These are phyloP conservation scores for Pararge aegeria DNA, from an alignment of 1,140 invertebrate genomes.

Conservation along the genomic window DNA sequence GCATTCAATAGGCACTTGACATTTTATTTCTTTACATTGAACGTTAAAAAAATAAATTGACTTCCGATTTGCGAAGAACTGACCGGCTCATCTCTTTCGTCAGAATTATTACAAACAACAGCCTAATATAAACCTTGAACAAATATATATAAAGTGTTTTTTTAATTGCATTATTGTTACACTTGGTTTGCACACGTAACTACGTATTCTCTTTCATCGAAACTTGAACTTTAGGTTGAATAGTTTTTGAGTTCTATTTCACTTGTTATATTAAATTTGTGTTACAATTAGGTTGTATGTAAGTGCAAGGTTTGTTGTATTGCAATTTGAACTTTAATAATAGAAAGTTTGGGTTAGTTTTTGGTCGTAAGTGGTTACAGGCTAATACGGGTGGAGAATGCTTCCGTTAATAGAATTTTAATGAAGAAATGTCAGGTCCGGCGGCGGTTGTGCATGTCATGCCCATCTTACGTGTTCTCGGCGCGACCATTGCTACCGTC, in stretches of 20 bases:
- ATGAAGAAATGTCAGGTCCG: slow-evolving; percentile 72
- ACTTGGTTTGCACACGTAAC: not conserved
- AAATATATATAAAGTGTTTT: slow-evolving; percentile 9
- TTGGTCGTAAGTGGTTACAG: slow-evolving; percentile 28
- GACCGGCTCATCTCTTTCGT: slow-evolving; percentile 18
- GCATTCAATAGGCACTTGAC: too few relatives aligned
- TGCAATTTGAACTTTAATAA: slow-evolving; percentile 13
- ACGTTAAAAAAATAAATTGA: slow-evolving; percentile 51
- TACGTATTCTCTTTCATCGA: not conserved
- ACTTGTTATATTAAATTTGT: not conserved
- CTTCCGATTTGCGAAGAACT: slow-evolving; percentile 48
- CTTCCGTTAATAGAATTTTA: slow-evolving; percentile 78
- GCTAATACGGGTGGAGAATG: slow-evolving; percentile 57
- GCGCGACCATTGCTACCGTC: slow-evolving; percentile 48
- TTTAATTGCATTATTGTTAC: slow-evolving; percentile 8
- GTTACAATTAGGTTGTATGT: not conserved
- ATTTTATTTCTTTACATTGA: slow-evolving; percentile 11
- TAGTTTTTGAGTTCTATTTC: not conserved
- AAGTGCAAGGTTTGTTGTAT: not conserved
- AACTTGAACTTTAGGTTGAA: slow-evolving; percentile 7
- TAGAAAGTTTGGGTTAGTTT: slow-evolving; percentile 25
- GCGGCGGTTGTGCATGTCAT: slow-evolving; percentile 68
- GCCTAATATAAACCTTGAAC: slow-evolving; percentile 30
- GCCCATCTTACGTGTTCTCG: slow-evolving; percentile 66
- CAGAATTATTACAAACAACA: slow-evolving; percentile 36